Base-by-base conservation (phyloP, 2,888 invertebrate genomes). In the Monochamus alternatus region DNA sequence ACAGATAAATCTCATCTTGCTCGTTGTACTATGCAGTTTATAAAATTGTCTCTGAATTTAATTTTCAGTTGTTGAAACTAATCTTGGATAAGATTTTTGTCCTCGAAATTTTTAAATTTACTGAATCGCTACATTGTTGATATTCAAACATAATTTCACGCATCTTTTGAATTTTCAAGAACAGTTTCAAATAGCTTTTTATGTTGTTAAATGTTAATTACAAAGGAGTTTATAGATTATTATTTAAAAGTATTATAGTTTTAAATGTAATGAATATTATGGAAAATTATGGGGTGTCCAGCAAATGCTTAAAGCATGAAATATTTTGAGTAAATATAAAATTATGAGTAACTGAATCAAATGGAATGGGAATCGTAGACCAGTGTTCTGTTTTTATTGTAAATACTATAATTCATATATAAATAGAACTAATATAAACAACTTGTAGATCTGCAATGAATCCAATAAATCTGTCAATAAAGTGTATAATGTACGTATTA, bases 391-490 rank as follows among this genome's bases (percentile, higher is more conserved):
- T 69, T 75, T 68, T 59, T 75, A 75, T 64, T 74, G 62, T 32
- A 78, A 67, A 68, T 75, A 78, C 51, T 55, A 73, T 51, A 71
- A 71, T 63, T 71, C 76, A 43, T 78, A 75, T 30, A 74, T 68
- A 68, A 68, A 68, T 68, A 68, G 68, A 68, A 58, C 68, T 58
- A 58, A 68, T 43, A 72, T 64, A 55, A 64, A 72, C 55, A 72
- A 31, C 63, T 32, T 60, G 69, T 63, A 55, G 31, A 62, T 70
- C 52, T 38, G 60, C 59, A 44, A 38, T 65, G 63, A 47, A n/a
- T 63, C 14, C 32, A 44, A 44, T 62, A 38, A 62, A 62, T 51
- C 63, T 62, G 51, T 62, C 63, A 38, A 52, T 69, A n/a, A 52
- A 66, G n/a, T 52, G n/a, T 55, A 31, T 3, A 52, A 52, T 52